Evolutionary conservation across 2,113 vertebrate genomes (phyloP).

Genomic region (Phylloscopus whistleri): DNA sequence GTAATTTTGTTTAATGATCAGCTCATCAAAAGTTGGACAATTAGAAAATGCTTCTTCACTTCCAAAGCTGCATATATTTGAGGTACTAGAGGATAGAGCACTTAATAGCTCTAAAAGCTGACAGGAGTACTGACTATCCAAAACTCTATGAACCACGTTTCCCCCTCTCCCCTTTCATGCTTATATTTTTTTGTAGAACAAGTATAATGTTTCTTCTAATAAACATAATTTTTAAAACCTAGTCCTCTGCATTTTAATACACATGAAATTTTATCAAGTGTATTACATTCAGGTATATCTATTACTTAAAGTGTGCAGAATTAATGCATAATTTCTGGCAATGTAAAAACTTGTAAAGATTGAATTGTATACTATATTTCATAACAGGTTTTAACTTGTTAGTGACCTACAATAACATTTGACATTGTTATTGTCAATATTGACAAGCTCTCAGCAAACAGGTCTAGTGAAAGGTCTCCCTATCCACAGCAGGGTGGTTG

Average conservation of each 20-base stretch:
- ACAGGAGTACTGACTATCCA: background rate
- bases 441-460: background rate
- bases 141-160: background rate
- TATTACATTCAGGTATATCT: background rate
- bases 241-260: background rate
- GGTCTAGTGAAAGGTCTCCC: background rate
- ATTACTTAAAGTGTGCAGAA: background rate
- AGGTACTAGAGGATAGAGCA: background rate
- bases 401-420: too few relatives aligned
- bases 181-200: background rate
- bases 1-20: background rate
- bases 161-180: too few relatives aligned
- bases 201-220: background rate
- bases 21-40: background rate
- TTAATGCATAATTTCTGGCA: background rate
- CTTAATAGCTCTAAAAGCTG: background rate
- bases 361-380: background rate
- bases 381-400: background rate
- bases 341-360: background rate
- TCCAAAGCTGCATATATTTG: background rate
- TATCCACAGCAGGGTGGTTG: fast-evolving
- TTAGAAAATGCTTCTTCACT: background rate
- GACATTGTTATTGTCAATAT: too few relatives aligned
- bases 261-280: background rate
- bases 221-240: background rate